These are phyloP conservation scores for Leuctra nigra DNA, from an alignment of 2,888 invertebrate genomes.

Conservation along the genomic window DNA sequence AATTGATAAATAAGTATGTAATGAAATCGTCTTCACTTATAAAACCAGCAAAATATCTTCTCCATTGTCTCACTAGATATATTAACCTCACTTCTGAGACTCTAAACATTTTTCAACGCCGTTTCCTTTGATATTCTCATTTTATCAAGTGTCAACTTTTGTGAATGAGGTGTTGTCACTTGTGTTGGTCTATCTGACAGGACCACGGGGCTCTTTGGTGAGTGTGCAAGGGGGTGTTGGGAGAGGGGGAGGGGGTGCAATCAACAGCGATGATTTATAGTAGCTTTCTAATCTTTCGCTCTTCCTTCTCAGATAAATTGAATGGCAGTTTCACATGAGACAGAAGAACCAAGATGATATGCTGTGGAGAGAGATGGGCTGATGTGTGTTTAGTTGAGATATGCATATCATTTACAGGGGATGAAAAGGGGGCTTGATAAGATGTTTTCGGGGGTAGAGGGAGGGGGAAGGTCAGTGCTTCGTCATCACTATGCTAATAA, in stretches of 20 bases:
- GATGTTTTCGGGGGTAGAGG: constrained; percentile 1
- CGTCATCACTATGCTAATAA: constrained; percentile 15
- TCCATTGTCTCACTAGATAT: too few relatives aligned
- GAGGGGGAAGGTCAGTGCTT: not conserved
- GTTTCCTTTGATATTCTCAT: not conserved
- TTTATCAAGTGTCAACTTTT: not conserved
- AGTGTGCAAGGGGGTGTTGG: not conserved
- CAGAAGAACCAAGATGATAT: not conserved
- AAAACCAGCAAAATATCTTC: too few relatives aligned
- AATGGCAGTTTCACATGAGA: constrained; percentile 20
- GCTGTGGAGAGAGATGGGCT: constrained; percentile 5
- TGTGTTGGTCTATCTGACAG: constrained; percentile 4
- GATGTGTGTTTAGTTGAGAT: constrained; percentile 21
- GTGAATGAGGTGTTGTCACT: constrained; percentile 6
- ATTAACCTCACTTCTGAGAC: too few relatives aligned
- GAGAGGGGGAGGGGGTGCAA: constrained; percentile 16
- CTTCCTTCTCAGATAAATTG: constrained; percentile 28
- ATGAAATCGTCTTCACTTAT: too few relatives aligned
- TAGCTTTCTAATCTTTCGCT: constrained; percentile 28
- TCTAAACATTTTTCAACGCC: not conserved
- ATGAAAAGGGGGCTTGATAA: constrained; percentile 11
- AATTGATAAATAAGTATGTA: too few relatives aligned
- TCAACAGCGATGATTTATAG: constrained; percentile 28
- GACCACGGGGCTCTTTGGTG: constrained; percentile 16
- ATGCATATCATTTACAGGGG: constrained; percentile 24